Percentiles rank a stretch among this genome's conserved stretches.
Evolutionary conservation across 2,113 vertebrate species (phyloP).

Genomic region (Podilymbus podiceps): DNA sequence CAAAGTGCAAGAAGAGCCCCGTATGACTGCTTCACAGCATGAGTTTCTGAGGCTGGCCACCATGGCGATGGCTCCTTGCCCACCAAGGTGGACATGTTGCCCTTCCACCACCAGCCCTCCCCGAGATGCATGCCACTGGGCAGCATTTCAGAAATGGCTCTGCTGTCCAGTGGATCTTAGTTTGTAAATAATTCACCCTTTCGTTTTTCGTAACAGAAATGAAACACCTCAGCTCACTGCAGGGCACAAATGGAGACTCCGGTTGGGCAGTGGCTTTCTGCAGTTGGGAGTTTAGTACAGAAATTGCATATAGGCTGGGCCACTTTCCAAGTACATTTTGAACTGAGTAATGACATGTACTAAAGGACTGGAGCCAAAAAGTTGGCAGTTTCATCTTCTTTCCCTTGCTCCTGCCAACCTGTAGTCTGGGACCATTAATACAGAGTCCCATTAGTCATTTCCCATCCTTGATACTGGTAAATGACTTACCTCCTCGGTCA

Average conservation of each 20-base stretch:
- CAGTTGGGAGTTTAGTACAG: not conserved
- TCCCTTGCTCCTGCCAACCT: slow-evolving; percentile 30
- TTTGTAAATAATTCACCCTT: not conserved
- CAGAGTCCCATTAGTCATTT: slow-evolving; percentile 30
- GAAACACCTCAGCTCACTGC: not conserved
- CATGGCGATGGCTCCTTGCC: not conserved
- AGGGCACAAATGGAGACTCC: not conserved
- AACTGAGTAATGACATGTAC: slow-evolving; percentile 45
- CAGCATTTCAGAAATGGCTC: not conserved
- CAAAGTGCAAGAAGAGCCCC: not conserved
- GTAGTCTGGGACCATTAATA: slow-evolving; percentile 14
- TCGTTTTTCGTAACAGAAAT: not conserved
- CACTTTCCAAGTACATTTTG: slow-evolving; percentile 51
- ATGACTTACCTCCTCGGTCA: not conserved
- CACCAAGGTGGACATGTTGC: rapidly evolving
- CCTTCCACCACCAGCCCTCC: not conserved
- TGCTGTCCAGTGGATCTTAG: not conserved
- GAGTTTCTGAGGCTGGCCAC: not conserved
- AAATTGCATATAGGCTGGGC: slow-evolving; percentile 31
- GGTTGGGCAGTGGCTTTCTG: not conserved
- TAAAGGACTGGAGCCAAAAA: slow-evolving; percentile 19
- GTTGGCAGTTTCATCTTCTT: slow-evolving; percentile 28
- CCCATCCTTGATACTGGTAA: not conserved
- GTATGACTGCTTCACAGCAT: not conserved
- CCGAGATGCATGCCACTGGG: not conserved